Evolutionary conservation across 2,113 vertebrate species (phyloP).

Genomic region (Daphoenositta chrysoptera): DNA sequence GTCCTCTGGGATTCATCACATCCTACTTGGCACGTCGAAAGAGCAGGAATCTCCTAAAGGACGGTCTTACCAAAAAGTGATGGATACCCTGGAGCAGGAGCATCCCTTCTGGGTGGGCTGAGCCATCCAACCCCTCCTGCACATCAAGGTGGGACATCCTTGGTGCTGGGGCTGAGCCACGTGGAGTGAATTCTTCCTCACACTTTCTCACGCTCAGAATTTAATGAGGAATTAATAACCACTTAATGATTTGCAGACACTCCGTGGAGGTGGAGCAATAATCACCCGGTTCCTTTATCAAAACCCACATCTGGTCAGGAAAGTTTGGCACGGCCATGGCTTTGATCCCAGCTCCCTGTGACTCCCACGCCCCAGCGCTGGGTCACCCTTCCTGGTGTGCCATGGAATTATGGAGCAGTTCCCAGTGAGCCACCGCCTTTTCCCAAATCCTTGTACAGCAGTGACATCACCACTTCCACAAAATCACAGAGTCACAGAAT

Average conservation of each 20-base stretch:
- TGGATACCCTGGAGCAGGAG: neutral
- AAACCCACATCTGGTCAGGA: neutral
- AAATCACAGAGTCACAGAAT: neutral
- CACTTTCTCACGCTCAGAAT: neutral
- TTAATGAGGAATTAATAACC: neutral
- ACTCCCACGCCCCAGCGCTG: rapidly evolving
- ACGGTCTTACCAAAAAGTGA: rapidly evolving
- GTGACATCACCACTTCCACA: neutral
- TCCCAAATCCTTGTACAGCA: rapidly evolving
- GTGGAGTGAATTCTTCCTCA: neutral
- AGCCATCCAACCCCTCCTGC: neutral
- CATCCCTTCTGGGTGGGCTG: neutral
- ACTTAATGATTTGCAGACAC: neutral
- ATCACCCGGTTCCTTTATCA: neutral
- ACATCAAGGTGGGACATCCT: neutral
- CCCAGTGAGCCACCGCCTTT: neutral
- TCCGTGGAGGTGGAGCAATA: neutral
- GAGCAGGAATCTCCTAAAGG: neutral
- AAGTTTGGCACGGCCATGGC: rapidly evolving
- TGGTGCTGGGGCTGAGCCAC: neutral
- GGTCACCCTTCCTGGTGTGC: neutral
- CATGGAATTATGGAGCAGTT: neutral
- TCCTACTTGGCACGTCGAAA: neutral
- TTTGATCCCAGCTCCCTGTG: neutral
- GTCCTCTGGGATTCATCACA: neutral